A percentile compares a stretch with the other conserved stretches of the same genome.
Evolutionary conservation across 2,797 vertebrate genomes (phyloP).

Genomic region (Heliangelus exortis): DNA sequence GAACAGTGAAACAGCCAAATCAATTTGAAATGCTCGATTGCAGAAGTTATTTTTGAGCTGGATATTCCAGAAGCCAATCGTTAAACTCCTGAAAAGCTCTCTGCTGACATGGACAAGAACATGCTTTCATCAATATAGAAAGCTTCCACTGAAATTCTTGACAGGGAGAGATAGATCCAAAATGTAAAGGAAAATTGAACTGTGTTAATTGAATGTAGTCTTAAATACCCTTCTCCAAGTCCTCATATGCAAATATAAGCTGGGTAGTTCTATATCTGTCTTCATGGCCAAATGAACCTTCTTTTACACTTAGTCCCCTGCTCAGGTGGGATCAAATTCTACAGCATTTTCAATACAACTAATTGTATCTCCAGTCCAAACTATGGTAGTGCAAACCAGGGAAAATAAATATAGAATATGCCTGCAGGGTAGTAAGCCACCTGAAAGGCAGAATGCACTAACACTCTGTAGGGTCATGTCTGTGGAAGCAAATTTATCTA

Average conservation of each 20-base stretch:
- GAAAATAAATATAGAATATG: not conserved
- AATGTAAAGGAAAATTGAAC: not conserved
- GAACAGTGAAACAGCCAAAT: slow-evolving; percentile 36
- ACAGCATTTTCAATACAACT: not conserved
- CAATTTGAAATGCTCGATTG: slow-evolving; percentile 54
- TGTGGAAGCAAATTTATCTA: not conserved
- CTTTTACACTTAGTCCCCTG: not conserved
- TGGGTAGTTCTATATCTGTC: not conserved
- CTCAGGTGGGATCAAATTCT: slow-evolving; percentile 4
- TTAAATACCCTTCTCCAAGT: not conserved
- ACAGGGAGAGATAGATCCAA: slow-evolving; percentile 2
- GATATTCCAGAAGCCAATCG: slow-evolving; percentile 10
- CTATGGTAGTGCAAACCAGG: not conserved
- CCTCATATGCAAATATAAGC: not conserved
- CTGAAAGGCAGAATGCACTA: slow-evolving; percentile 14
- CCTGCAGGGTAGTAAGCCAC: not conserved
- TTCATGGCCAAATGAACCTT: not conserved
- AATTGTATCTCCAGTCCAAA: not conserved
- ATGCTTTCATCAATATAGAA: slow-evolving; percentile 23
- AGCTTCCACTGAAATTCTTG: slow-evolving; percentile 12
- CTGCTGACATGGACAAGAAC: not conserved
- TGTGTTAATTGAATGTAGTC: not conserved
- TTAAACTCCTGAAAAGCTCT: slow-evolving; percentile 44
- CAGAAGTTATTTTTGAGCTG: slow-evolving; percentile 40
- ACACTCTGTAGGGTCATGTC: not conserved